Evolutionary conservation across 2,113 vertebrate species (phyloP).

Genomic region (Epinephelus lanceolatus): DNA sequence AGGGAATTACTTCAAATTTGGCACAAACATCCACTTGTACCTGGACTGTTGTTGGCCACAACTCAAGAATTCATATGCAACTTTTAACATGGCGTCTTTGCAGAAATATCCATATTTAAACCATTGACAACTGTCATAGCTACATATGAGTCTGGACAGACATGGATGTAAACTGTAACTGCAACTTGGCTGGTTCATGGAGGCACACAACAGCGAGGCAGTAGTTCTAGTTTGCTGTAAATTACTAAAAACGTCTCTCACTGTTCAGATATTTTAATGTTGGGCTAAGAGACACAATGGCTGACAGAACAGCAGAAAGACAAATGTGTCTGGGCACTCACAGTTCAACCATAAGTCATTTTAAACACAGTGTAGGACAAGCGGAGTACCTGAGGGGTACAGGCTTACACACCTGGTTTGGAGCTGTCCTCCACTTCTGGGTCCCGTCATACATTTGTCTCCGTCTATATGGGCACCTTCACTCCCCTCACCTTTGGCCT

Average conservation of each 20-base stretch:
- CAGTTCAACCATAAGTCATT: conserved; percentile 31
- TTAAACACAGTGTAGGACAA: conserved; percentile 41
- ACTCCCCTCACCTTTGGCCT: conserved; percentile 33
- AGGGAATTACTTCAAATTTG: too few species aligned
- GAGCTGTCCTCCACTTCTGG: conserved; percentile 47
- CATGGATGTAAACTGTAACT: too few species aligned
- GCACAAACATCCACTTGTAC: too few species aligned
- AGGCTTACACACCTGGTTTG: conserved; percentile 61
- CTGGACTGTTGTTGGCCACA: too few species aligned
- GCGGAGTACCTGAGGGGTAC: conserved; percentile 24
- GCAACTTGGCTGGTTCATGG: too few species aligned
- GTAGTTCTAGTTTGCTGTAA: background rate
- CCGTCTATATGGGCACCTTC: background rate
- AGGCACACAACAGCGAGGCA: too few species aligned
- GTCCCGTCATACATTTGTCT: conserved; percentile 31
- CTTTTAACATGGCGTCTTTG: too few species aligned
- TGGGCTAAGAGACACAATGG: background rate
- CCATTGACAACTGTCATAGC: too few species aligned
- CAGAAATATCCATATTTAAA: too few species aligned
- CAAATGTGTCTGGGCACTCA: conserved; percentile 34
- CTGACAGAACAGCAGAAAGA: conserved; percentile 17
- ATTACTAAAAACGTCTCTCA: background rate
- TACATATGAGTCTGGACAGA: too few species aligned
- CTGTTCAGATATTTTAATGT: conserved; percentile 31
- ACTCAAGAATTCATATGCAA: too few species aligned